These are phyloP conservation scores for Himantopus leucocephalus DNA, from an alignment of 2,113 vertebrate species.

Conservation along the genomic window DNA sequence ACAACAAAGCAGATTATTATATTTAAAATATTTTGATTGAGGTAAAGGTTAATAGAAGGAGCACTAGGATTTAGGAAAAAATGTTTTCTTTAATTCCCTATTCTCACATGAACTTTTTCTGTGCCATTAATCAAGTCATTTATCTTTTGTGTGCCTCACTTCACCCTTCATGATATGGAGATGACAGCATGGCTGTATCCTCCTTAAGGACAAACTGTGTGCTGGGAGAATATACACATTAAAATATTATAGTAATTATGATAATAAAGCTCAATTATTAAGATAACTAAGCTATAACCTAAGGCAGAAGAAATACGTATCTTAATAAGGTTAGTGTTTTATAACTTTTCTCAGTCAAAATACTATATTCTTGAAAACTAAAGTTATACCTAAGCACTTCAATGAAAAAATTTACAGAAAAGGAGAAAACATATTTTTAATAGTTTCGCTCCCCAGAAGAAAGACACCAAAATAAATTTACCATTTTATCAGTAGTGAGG, in stretches of 20 bases:
- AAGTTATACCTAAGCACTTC: not conserved
- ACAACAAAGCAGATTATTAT: not conserved
- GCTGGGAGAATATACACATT: not conserved
- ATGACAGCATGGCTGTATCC: not conserved
- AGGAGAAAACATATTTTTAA: rapidly evolving
- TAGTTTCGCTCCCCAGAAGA: not conserved
- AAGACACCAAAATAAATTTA: not conserved
- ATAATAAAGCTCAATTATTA: not conserved
- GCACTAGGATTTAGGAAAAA: not conserved
- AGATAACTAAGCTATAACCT: not conserved
- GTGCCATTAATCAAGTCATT: not conserved
- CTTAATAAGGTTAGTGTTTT: not conserved
- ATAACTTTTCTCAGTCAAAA: not conserved
- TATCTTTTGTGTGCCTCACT: not conserved
- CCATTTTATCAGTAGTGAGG: not conserved
- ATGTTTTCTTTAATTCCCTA: not conserved
- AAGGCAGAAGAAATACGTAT: not conserved
- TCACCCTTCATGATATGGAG: not conserved
- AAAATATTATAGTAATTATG: not conserved
- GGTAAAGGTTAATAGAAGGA: not conserved
- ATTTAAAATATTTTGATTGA: not conserved
- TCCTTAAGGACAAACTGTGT: not conserved
- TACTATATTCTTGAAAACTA: not conserved
- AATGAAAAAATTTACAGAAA: not conserved
- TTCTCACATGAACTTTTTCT: not conserved